phyloP scores from a whole-genome alignment of 2,888 invertebrate genomes.

The Spicauda simplicius region DNA sequence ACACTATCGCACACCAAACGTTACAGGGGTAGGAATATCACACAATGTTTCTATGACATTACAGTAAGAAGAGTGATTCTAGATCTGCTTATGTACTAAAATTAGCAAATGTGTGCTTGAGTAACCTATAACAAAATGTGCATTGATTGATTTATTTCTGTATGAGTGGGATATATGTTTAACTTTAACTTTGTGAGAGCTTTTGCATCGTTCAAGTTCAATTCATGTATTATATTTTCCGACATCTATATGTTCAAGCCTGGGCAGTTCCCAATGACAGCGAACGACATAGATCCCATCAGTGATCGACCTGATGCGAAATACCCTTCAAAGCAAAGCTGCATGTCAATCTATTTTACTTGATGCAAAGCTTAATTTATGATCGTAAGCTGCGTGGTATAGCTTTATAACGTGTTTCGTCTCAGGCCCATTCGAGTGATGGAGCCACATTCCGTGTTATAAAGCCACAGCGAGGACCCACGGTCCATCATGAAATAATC shows the following conservation, averaged over 20 bases:
- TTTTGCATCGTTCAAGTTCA: slow-evolving; percentile 49
- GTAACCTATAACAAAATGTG: slow-evolving; percentile 77
- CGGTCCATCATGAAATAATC: slow-evolving; percentile 74
- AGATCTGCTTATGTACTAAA: slow-evolving; percentile 52
- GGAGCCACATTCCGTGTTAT: slow-evolving; percentile 73
- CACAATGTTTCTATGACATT: slow-evolving; percentile 38
- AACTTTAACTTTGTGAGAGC: slow-evolving; percentile 55
- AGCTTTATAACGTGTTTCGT: slow-evolving; percentile 77
- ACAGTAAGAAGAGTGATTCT: slow-evolving; percentile 59
- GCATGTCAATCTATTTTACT: slow-evolving; percentile 82
- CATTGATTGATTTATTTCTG: slow-evolving; percentile 71
- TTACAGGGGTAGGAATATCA: slow-evolving; percentile 28
- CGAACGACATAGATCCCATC: slow-evolving; percentile 81
- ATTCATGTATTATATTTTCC: slow-evolving; percentile 41
- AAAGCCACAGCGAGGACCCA: slow-evolving; percentile 78
- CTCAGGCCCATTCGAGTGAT: slow-evolving; percentile 55
- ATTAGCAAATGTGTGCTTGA: slow-evolving; percentile 82
- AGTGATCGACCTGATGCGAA: slow-evolving; percentile 73
- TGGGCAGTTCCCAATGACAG: slow-evolving; percentile 40
- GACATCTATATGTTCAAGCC: slow-evolving; percentile 40
- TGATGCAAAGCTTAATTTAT: slow-evolving; percentile 82
- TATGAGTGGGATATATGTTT: slow-evolving; percentile 83
- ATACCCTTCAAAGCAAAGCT: slow-evolving; percentile 81
- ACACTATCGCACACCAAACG: slow-evolving; percentile 39
- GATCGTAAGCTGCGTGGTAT: slow-evolving; percentile 81